Base-by-base conservation (phyloP, 2,888 invertebrate species). In the Aspidiotus destructor region DNA sequence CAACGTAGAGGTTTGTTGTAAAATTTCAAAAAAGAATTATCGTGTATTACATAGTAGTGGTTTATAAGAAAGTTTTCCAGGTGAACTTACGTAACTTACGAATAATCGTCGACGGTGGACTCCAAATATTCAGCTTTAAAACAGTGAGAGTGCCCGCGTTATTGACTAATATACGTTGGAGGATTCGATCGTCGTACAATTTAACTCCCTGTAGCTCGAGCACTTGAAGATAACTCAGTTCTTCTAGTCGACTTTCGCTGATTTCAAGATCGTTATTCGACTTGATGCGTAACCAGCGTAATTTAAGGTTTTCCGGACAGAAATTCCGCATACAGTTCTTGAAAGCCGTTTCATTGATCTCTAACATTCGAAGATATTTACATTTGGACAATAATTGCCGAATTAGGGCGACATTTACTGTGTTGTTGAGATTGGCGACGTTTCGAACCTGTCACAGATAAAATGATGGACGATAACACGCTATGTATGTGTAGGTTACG, bases 81-180 rank as follows among this genome's bases (percentile, higher is more conserved):
- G 28, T 28, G 28, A 28, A 28, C 28, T 28, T 28, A 28, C 28
- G 28, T 28, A 28, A 28, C 28, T 28, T 28, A 28, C 28, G 28
- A 28, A 28, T 28, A 3, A 5, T 28, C 28, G 28, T 28, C 5
- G 28, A 28, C 5, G 28, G 58, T 6, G 13, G 60, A 41, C 60
- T 67, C 67, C 67, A 67, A n/a, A 67, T 17, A 52, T 67, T 60
- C 52, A 67, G 16, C 28, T 67, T 67, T n/a, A 67, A 44, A 7
- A 67, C 67, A 1, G 67, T 67, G 11, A 67, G 52, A 3, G 60
- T 60, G 17, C 60, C 44, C 10, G 58, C 57, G 57, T 67, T 67
- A 52, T 67, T 60, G 10, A 44, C 13, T n/a, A 55, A 67, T 13
- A 67, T 15, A 9, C 48, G 58, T 42, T 28, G 10, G 28, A 67